Evolutionary conservation across 2,113 vertebrate genomes (phyloP).

Genomic region (Lepisosteus oculatus): DNA sequence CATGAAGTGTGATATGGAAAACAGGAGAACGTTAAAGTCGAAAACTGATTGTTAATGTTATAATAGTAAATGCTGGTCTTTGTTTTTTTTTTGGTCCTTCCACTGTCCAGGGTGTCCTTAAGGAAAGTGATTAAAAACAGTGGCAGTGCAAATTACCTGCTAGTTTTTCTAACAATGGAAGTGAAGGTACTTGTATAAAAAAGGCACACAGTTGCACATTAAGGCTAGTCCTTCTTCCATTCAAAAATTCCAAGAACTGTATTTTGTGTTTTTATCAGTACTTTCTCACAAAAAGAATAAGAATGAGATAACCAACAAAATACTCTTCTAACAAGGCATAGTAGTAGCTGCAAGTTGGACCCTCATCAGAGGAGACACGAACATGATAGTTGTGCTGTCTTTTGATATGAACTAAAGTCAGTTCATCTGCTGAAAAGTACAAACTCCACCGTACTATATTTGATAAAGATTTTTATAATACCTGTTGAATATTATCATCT

Average conservation of each 20-base stretch:
- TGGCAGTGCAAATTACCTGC: slow-evolving; percentile 8
- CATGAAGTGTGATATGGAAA: background rate
- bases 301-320: too few species aligned
- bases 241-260: slow-evolving; percentile 18
- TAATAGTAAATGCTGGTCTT: slow-evolving; percentile 37
- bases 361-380: too few species aligned
- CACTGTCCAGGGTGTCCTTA: slow-evolving; percentile 7
- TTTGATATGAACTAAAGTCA: too few species aligned
- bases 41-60: background rate
- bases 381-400: too few species aligned
- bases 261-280: too few species aligned
- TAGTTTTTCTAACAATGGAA: background rate
- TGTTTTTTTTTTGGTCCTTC: slow-evolving; percentile 43
- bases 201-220: slow-evolving; percentile 87
- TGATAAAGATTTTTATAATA: too few species aligned
- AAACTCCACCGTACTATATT: too few species aligned
- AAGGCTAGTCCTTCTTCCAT: slow-evolving; percentile 69
- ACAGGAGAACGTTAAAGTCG: background rate
- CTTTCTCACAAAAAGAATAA: too few species aligned
- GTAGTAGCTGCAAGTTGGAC: too few species aligned
- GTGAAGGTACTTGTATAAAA: slow-evolving; percentile 31
- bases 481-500: too few species aligned
- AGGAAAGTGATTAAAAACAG: slow-evolving; percentile 3
- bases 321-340: too few species aligned
- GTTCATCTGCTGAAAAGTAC: too few species aligned